Base-by-base conservation (phyloP, 2,797 vertebrate genomes). In the Netta rufina region DNA sequence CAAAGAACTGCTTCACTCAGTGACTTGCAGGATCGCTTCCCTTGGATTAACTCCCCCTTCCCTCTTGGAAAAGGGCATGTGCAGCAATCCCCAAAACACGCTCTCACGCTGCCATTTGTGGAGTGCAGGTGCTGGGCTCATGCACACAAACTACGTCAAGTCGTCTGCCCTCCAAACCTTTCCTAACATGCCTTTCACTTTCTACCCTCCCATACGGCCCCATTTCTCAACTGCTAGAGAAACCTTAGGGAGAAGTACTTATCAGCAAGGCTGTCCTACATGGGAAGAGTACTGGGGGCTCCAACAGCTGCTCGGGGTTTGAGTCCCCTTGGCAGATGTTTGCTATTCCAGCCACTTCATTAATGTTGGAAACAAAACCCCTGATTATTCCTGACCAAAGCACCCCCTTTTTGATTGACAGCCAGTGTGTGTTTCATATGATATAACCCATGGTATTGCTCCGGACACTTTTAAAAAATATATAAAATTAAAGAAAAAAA, bases 331-430 rank as follows among this genome's bases (percentile, higher is more conserved):
- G 94, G 97, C 98, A 98, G 98, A 98, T 98, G 98, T 98, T 97
- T 86, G 73, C 95, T 97, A 95, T 95, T 98, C 93, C 96, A 97
- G 96, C 89, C 97, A 95, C 96, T 98, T 98, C 97, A 97, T 98
- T 98, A 97, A 97, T 93, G 93, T 96, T 96, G 95, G 97, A 98
- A 98, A 98, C 97, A 97, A 98, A 97, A 97, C 94, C 95, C 97
- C 85, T 49, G 87, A 94, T 97, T 97, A 92, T 96, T 97, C 95
- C 85, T 88, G 83, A 97, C 95, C 95, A 96, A 95, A 96, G 97
- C 62, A 49, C 77, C 41, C 90, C 53, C 51, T 69, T 87, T 58
- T 67, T 97, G 98, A 98, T 93, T 98, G 98, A 98, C 98, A 98
- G 96, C 89, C 96, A 83, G 96, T 3, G 96, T 97, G 96, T 98